Evolutionary conservation across 2,888 invertebrate species (phyloP).

Genomic region (Eristalis tenax): DNA sequence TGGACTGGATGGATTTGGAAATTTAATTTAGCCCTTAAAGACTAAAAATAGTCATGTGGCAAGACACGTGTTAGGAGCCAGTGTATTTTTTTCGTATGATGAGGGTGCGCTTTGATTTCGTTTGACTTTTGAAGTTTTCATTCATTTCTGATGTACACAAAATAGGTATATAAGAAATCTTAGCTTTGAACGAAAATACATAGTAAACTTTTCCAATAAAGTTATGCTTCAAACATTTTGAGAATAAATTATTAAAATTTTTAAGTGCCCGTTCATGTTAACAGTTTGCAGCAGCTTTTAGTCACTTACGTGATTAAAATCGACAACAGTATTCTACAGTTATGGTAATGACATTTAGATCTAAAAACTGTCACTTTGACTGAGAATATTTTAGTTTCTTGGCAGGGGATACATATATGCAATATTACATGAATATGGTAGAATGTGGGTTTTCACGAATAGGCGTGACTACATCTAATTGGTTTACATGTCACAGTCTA

Average conservation of each 20-base stretch:
- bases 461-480: no score
- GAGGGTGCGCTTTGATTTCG: neutral
- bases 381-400: neutral
- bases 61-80: neutral
- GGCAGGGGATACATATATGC: no score
- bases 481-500: no score
- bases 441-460: no score
- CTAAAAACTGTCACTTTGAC: neutral
- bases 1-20: conserved; percentile 15
- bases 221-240: neutral
- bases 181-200: neutral
- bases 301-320: neutral
- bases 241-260: neutral
- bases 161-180: neutral
- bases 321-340: neutral
- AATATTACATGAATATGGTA: no score
- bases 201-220: neutral
- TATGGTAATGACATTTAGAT: no score
- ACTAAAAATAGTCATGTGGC: neutral
- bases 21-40: neutral
- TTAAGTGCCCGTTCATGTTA: neutral
- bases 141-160: neutral
- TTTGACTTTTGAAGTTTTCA: neutral
- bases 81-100: neutral
- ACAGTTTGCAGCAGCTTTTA: neutral